A percentile compares a stretch with the other conserved stretches of the same genome.
Evolutionary conservation across 2,113 vertebrate genomes (phyloP).

Genomic region (Eublepharis macularius): DNA sequence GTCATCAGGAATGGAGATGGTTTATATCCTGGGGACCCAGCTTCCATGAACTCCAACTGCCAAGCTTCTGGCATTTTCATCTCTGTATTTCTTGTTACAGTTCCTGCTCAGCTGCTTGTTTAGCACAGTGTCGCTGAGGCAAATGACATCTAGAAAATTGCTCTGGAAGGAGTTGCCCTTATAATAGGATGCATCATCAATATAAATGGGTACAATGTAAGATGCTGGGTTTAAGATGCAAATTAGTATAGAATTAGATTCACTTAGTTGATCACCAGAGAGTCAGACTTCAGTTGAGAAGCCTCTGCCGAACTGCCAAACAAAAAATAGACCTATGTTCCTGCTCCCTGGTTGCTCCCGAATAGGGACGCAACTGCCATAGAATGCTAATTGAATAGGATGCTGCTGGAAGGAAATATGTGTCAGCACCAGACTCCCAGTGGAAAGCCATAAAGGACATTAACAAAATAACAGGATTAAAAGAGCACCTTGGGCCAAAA

Average conservation of each 20-base stretch:
- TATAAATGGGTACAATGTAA: constrained; percentile 76
- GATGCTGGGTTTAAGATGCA: constrained; percentile 72
- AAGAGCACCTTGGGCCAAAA: constrained; percentile 38
- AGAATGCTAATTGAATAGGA: constrained; percentile 69
- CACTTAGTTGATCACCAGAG: constrained; percentile 65
- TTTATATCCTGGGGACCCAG: not conserved
- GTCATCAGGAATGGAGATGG: constrained; percentile 15
- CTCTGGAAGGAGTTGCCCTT: constrained; percentile 68
- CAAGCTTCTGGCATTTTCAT: constrained; percentile 56
- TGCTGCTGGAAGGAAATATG: constrained; percentile 57
- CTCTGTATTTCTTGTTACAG: constrained; percentile 64
- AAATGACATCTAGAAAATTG: constrained; percentile 73
- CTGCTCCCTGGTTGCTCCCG: constrained; percentile 56
- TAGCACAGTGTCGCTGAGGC: constrained; percentile 60
- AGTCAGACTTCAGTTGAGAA: constrained; percentile 64
- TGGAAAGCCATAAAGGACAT: constrained; percentile 38
- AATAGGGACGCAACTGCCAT: constrained; percentile 53
- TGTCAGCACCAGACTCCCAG: constrained; percentile 32
- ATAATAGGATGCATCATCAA: constrained; percentile 70
- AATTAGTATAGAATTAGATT: constrained; percentile 74
- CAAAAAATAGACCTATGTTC: constrained; percentile 68
- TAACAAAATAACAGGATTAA: constrained; percentile 8
- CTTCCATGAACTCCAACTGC: constrained; percentile 32
- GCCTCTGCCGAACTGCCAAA: constrained; percentile 68
- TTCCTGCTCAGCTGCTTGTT: constrained; percentile 63